Base-by-base conservation (phyloP, 2,888 invertebrate genomes). In the Rotaria macrura region DNA sequence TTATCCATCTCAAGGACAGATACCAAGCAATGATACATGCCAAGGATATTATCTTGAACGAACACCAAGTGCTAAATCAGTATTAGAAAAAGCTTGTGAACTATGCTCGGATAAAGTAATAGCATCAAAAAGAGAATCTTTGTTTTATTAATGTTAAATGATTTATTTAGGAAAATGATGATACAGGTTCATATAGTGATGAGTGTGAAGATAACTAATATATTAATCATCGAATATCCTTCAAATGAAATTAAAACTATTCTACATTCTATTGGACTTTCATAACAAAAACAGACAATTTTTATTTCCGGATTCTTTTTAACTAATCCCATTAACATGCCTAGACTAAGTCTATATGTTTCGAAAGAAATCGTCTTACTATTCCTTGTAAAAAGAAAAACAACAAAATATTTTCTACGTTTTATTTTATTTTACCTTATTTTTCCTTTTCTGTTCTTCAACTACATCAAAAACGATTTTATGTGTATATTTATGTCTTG, bases 31-130 rank as follows among this genome's bases (percentile, higher is more conserved):
- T 91, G 97, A 97, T 90, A 95, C 95, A 38, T 95, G 96, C 55
- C 96, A 95, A 90, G 96, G 90, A 43, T 91, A 91, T 87, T 96
- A 95, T 92, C 92, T 97, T 88, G 97, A 97, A 90, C 93, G 97
- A 88, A 96, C 96, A 87, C 95, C 95, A 90, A 96, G 96, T 88
- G 97, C 97, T 0, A 93, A 95, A 87, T 94, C 95, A 90, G 96
- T 95, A 0, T 92, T 97, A 87, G 94, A 94, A 88, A 93, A 94
- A 90, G 95, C 95, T 12, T 93, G 93, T 88, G 94, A 94, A 89
- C 91, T 95, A 47, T 90, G 90, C 87, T 90, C 90, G 38, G 90
- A 90, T 85, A 90, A 90, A 88, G 90, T 90, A 86, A 87, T 0
- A 65, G 6, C 17, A 49, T 49, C 17, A 49, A 49, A 49, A 49